A percentile compares a stretch with the other conserved stretches of the same genome.
phyloP scores from a whole-genome alignment of 1,140 invertebrate species.

The Eciton burchellii region DNA sequence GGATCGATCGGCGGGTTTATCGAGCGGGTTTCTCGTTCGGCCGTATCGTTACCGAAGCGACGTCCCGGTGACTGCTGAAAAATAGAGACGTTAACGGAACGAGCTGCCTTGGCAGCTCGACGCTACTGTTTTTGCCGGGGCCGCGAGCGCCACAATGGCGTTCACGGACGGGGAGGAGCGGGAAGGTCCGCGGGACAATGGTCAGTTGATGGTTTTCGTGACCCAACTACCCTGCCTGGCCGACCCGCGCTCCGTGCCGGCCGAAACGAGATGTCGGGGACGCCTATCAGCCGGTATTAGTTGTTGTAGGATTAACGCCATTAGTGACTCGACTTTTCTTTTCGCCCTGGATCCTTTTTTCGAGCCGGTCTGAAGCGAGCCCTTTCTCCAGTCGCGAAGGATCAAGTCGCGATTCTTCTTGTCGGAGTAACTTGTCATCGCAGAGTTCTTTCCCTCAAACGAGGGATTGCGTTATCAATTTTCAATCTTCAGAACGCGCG shows the following conservation, averaged over 20 bases:
- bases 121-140: slow-evolving; percentile 43
- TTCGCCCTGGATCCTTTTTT: slow-evolving; percentile 59
- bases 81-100: slow-evolving; percentile 60
- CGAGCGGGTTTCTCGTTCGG: slow-evolving; percentile 48
- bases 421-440: slow-evolving; percentile 7
- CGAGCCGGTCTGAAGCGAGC: slow-evolving; percentile 36
- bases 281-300: slow-evolving; percentile 75
- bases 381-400: slow-evolving; percentile 11
- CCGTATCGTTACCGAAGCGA: slow-evolving; percentile 36
- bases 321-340: slow-evolving; percentile 71
- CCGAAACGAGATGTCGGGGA: slow-evolving; percentile 60
- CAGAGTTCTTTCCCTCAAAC: background rate
- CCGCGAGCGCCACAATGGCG: slow-evolving; percentile 54
- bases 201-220: slow-evolving; percentile 64
- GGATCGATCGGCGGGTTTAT: slow-evolving; percentile 50
- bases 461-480: slow-evolving; percentile 37
- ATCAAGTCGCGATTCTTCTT: slow-evolving; percentile 27
- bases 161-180: background rate
- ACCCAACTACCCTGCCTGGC: slow-evolving; percentile 4
- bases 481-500: slow-evolving; percentile 15
- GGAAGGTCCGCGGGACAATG: slow-evolving; percentile 55
- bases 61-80: slow-evolving; percentile 45
- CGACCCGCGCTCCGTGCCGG: slow-evolving; percentile 49
- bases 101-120: slow-evolving; percentile 54
- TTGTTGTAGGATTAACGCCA: slow-evolving; percentile 79